Base-by-base conservation (phyloP, 2,888 invertebrate species). In the Meiosimyza decipiens region DNA sequence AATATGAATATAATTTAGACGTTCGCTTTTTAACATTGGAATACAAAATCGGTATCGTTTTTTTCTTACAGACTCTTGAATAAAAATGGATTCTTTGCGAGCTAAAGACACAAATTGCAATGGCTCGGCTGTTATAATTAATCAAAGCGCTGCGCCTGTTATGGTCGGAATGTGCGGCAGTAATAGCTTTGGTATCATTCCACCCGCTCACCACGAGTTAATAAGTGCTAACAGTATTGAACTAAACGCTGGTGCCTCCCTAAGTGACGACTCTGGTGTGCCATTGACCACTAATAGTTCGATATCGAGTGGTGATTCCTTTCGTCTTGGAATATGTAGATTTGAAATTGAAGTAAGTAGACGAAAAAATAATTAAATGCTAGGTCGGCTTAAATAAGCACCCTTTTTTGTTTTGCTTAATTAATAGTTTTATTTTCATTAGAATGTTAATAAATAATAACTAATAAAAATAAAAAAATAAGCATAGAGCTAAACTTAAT, bases 211-310 rank as follows among this genome's bases (percentile, higher is more conserved):
- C 65, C 85, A 85, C 72, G 85, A 86, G 69, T 77, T 87, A 76
- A 82, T 85, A 51, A 87, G 86, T 77, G 84, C 84, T 73, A 87
- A 86, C 74, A 87, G 87, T 79, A 86, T 87, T 73, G 87, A 87
- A 72, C 77, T 87, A 72, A 87, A 87, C 79, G 84, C 85, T 50
- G 86, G 83, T 18, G 85, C 87, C 69, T 87, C 87, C 51, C 73
- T 87, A 40, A 87, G 87, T 77, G 87, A 87, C 77, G 87, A 87
- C 74, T 87, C 87, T 54, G 87, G 87, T 15, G 85, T 87, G 13
- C 86, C 87, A 12, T 77, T 87, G 28, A 87, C 87, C 66, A 86
- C 87, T 63, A 87, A 86, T 71, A 87, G 87, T 79, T 87, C 87
- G 76, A 87, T 87, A 79, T 87, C 87, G 51, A 87, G 87, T 76